Evolutionary conservation across 53 echinoderm and acorn worm species (phyloP), one percentile per base, ranked within the genome.

Genomic region (Henricia sp.): DNA sequence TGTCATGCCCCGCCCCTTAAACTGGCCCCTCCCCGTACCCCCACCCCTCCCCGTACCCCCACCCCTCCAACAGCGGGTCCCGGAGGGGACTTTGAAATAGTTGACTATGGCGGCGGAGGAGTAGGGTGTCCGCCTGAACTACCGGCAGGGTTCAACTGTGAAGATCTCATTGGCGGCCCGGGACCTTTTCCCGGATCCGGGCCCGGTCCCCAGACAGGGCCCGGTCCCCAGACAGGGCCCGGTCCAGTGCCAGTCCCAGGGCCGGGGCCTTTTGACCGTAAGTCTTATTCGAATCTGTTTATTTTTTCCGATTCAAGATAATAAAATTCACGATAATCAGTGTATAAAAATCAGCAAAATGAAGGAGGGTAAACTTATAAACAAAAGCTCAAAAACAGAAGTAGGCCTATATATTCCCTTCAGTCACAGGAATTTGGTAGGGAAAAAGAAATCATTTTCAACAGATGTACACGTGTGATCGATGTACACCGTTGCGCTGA

Each of bases 101-200:
- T 80, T 80, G 80, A 80, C 80, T 80, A 80, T 80, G 80, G 80
- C 13, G 40, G 60, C 24, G 59, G 24, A 1, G 62, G 80, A 24
- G 80, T 80, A 50, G 40, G 60, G 42, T 77, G 77, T 29, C 77
- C 77, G 3, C 59, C 30, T 4, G 77, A 62, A 10, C 26, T 41
- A 27, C n/a, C n/a, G n/a, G 60, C 77, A 8, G 77, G 77, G 42
- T 33, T 42, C 58, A 58, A 58, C 77, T 77, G 77, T 60, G 60
- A 77, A 4, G 43, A 55, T 4, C 74, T 1, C 16, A 13, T 71
- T 16, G 72, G 36, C 34, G 34, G 52, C 26, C 72, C 30, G 63
- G 63, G n/a, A n/a, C n/a, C n/a, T n/a, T n/a, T n/a, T n/a, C n/a
- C n/a, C n/a, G n/a, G n/a, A n/a, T n/a, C n/a, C n/a, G n/a, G n/a